Evolutionary conservation across 2,888 invertebrate genomes (phyloP).

Genomic region (Nephrotoma flavescens): DNA sequence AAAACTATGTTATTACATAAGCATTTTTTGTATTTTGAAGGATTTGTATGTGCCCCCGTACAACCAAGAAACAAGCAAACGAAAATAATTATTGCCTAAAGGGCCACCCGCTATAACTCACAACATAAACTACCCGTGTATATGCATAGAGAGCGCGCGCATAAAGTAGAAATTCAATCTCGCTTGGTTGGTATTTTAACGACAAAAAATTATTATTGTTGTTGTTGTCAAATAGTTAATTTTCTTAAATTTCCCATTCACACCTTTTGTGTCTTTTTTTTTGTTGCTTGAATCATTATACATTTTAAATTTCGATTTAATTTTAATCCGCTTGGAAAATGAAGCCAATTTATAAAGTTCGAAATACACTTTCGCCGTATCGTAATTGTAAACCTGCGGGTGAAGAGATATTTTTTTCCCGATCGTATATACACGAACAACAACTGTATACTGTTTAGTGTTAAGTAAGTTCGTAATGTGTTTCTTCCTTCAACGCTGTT

Average conservation of each 20-base stretch:
- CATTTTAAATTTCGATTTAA: neutral
- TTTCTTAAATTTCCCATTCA: neutral
- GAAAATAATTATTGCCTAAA: neutral
- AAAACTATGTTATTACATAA: neutral
- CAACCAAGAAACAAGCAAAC: neutral
- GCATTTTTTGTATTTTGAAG: neutral
- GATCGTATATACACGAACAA: neutral
- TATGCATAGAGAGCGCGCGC: neutral
- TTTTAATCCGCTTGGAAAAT: neutral
- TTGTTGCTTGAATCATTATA: neutral
- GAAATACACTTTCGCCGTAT: neutral
- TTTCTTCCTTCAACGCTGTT: neutral
- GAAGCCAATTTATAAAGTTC: neutral
- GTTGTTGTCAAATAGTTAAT: neutral
- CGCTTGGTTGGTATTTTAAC: neutral
- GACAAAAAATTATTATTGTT: neutral
- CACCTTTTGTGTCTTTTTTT: neutral
- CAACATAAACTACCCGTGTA: neutral
- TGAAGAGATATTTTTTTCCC: neutral
- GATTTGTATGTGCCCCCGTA: neutral
- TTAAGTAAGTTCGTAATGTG: neutral
- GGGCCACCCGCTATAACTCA: neutral
- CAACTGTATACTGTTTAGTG: neutral
- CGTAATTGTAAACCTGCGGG: neutral
- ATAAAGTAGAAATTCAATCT: neutral